Evolutionary conservation across 1,140 invertebrate species (phyloP).

Genomic region (Ceratina australensis): DNA sequence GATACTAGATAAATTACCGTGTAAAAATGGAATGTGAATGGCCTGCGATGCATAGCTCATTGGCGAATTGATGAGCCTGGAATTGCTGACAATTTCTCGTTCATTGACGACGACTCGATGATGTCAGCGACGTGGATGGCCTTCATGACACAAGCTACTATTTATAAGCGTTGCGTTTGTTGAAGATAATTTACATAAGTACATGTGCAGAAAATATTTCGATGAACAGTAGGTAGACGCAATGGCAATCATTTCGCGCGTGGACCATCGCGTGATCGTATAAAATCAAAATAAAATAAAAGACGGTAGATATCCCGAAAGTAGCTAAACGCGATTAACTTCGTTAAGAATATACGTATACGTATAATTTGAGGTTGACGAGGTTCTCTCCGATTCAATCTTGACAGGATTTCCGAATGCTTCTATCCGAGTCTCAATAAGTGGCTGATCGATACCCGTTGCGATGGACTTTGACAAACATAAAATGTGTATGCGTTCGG

Average conservation of each 20-base stretch:
- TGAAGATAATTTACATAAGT: neutral
- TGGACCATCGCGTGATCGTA: neutral
- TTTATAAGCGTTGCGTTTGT: slow-evolving; percentile 57
- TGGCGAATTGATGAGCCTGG: neutral
- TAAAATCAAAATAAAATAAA: slow-evolving; percentile 1
- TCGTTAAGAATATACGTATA: neutral
- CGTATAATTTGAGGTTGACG: neutral
- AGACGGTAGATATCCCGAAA: neutral
- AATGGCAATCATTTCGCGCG: neutral
- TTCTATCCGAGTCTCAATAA: neutral
- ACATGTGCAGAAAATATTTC: neutral
- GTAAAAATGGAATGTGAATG: neutral
- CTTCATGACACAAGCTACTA: slow-evolving; percentile 39
- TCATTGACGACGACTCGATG: slow-evolving; percentile 26
- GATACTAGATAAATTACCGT: neutral
- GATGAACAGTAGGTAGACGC: slow-evolving; percentile 8
- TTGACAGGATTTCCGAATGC: neutral
- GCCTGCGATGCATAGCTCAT: neutral
- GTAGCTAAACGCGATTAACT: too few relatives aligned
- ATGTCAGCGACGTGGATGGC: slow-evolving; percentile 36
- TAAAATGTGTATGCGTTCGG: neutral
- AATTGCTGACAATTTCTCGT: slow-evolving; percentile 20
- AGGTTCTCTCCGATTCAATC: neutral
- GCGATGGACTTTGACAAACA: neutral
- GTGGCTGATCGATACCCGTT: neutral